phyloP scores from a whole-genome alignment of 2,797 vertebrate genomes.

The Gymnoscopelus microlampas region DNA sequence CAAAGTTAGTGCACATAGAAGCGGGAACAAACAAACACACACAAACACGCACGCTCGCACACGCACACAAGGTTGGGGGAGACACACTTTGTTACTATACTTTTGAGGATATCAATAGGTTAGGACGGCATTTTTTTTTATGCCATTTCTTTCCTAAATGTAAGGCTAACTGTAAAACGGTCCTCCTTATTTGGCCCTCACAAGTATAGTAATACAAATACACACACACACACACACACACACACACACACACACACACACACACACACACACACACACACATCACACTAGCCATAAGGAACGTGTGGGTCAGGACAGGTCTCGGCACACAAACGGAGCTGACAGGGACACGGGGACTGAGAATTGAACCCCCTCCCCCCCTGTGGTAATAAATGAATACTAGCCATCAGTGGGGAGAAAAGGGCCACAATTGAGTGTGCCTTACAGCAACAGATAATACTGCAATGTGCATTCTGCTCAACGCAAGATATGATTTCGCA shows the following conservation, averaged over 20 bases:
- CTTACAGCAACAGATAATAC: slow-evolving; percentile 35
- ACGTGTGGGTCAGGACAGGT: slow-evolving; percentile 57
- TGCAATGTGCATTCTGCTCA: slow-evolving; percentile 37
- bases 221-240: background rate
- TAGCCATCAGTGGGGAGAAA: slow-evolving; percentile 37
- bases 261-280: slow-evolving; percentile 2
- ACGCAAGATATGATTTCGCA: slow-evolving; percentile 22
- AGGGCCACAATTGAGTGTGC: slow-evolving; percentile 29
- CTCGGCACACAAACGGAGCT: slow-evolving; percentile 62
- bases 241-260: slow-evolving; percentile 20
- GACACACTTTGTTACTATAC: no score
- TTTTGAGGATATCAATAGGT: no score
- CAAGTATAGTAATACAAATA: no score
- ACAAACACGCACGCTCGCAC: background rate
- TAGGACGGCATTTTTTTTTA: no score
- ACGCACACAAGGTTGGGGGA: background rate
- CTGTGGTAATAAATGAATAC: slow-evolving; percentile 47
- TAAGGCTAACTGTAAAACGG: no score
- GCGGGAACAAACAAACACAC: slow-evolving; percentile 7
- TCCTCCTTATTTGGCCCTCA: no score
- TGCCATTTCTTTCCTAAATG: no score
- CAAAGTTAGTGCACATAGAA: slow-evolving; percentile 46
- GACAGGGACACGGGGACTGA: slow-evolving; percentile 49
- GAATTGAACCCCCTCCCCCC: slow-evolving; percentile 36
- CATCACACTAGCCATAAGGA: background rate